These are phyloP conservation scores for Callinectes sapidus DNA, from an alignment of 2,888 invertebrate species.

Conservation along the genomic window DNA sequence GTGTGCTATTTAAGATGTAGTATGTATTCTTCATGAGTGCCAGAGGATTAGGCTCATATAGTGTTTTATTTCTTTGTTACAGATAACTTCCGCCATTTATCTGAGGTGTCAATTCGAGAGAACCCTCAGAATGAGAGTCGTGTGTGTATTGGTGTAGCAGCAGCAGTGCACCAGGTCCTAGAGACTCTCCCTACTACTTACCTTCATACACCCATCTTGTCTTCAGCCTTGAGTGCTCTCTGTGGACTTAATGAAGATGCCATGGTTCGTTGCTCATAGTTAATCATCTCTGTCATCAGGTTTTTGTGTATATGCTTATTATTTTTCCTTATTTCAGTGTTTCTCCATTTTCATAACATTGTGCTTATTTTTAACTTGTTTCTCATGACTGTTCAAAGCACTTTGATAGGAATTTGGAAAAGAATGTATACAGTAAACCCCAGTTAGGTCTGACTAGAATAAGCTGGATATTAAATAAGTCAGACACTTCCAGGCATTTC, in stretches of 20 bases:
- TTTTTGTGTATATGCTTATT: not conserved
- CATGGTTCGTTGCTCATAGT: not conserved
- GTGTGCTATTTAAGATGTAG: not conserved
- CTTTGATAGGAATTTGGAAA: not conserved
- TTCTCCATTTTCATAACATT: not conserved
- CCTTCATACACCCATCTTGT: slow-evolving; percentile 9
- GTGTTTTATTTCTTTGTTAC: not conserved
- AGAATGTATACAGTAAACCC: too few relatives aligned
- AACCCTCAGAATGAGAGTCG: not conserved
- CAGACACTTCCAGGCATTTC: too few relatives aligned
- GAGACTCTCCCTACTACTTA: not conserved
- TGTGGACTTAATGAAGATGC: slow-evolving; percentile 23
- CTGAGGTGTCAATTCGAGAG: not conserved
- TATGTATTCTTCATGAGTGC: not conserved
- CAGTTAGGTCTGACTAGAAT: too few relatives aligned
- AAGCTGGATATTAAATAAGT: too few relatives aligned
- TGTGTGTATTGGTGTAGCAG: slow-evolving; percentile 35
- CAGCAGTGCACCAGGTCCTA: slow-evolving; percentile 31
- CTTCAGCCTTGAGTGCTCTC: slow-evolving; percentile 45
- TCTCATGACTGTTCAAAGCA: not conserved
- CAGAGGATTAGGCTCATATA: not conserved
- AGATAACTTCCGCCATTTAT: slow-evolving; percentile 34
- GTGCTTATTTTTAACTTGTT: not conserved
- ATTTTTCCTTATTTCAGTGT: not conserved
- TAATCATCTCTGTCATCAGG: not conserved